Conservation (phyloP, 2,888 invertebrate species). For the Pogonocherus hispidulus region DNA sequence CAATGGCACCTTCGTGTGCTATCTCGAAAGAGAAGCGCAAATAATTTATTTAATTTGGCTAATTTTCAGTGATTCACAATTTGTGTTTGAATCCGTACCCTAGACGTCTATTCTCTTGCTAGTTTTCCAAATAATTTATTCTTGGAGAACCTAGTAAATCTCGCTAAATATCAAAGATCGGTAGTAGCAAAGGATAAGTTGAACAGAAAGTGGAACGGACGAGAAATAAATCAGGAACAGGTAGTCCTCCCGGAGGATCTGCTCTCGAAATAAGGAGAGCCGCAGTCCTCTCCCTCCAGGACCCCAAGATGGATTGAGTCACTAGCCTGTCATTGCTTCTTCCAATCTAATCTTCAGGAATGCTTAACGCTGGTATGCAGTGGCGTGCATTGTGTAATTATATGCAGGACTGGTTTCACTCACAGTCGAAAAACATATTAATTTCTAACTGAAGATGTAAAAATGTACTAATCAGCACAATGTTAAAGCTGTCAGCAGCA, state of each 20-base stretch:
- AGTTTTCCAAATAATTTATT: slow-evolving; percentile 64
- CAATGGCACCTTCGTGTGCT: too few relatives aligned
- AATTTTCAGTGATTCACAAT: slow-evolving; percentile 43
- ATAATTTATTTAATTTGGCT: slow-evolving; percentile 36
- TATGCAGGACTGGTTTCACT: not conserved
- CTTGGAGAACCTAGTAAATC: slow-evolving; percentile 65
- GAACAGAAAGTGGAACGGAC: slow-evolving; percentile 67
- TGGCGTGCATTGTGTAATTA: slow-evolving; percentile 4
- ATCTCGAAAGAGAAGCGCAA: not conserved
- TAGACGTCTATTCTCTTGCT: slow-evolving; percentile 45
- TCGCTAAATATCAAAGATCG: slow-evolving; percentile 68
- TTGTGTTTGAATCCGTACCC: slow-evolving; percentile 48
- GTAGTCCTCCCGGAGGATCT: slow-evolving; percentile 67
- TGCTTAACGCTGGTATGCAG: slow-evolving; percentile 44
- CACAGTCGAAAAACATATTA: not conserved
- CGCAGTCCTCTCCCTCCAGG: slow-evolving; percentile 62
- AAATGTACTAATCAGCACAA: too few relatives aligned
- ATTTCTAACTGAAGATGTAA: too few relatives aligned
- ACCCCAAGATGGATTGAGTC: slow-evolving; percentile 66
- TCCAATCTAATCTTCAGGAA: slow-evolving; percentile 59
- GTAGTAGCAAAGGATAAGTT: slow-evolving; percentile 66
- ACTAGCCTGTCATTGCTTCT: slow-evolving; percentile 61
- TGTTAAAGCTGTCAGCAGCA: too few relatives aligned
- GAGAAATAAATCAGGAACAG: slow-evolving; percentile 69
- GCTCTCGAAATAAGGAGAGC: slow-evolving; percentile 65